Base-by-base conservation (phyloP, 1,140 invertebrate genomes). In the Panagrolaimus sp. region DNA sequence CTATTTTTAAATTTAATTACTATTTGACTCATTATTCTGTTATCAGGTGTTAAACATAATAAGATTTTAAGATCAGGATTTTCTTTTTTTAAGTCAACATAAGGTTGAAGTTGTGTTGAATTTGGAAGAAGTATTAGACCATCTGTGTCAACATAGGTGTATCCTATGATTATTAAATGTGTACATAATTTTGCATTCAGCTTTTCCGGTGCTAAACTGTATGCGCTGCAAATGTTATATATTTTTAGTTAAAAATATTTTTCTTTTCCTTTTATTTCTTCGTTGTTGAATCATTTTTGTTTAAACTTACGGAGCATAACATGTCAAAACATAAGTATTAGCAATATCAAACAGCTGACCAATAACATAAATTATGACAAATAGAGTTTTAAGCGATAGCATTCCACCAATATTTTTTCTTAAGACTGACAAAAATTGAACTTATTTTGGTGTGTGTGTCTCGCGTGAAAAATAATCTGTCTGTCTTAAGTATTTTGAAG, bases 111-210 rank as follows among this genome's bases (percentile, higher is more conserved):
- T 11, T 42, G 16, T 1, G 53, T 14, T 9, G 25, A 23, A 16
- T 20, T 9, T n/a, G 70, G 70, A 20, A 71, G 71, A 20, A 67
- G 63, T 11, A 67, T 45, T n/a, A 27, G 20, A 16, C 63, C 48
- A 48, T 69, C 20, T 23, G 20, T 16, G 42, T 73, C 46, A 1
- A 73, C 20, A 42, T 45, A 57, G 46, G 16, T 38, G 27, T 43
- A 25, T 20, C 62, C 66, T 51, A 73, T 73, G 5, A 73, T n/a
- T 8, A 73, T 9, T 13, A 74, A 67, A 68, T 73, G 71, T 20
- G 71, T 73, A 61, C 71, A 73, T 25, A 73, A 64, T 42, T 43
- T 38, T 20, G 71, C 63, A 53, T 73, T 72, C 23, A 72, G 74
- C 23, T 48, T 27, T 25, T 70, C 57, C 13, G 69, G 69, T 44